Evolutionary conservation across 2,888 invertebrate species (phyloP), one percentile per base, ranked within the genome.

Genomic region (Quadriops clusia): DNA sequence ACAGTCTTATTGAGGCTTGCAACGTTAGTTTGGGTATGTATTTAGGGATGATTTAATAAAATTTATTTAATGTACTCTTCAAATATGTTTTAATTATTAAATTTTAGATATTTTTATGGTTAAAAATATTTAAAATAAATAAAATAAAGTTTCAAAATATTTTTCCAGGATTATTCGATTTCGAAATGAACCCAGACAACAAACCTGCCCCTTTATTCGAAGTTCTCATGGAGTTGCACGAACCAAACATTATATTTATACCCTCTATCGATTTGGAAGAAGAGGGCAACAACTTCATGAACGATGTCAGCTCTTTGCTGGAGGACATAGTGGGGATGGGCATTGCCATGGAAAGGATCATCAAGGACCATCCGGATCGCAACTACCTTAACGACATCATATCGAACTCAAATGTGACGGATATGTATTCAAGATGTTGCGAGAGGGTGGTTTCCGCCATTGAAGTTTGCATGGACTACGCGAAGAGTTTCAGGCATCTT

Each of bases 271-370:
- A 83, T 36, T 48, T 71, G 27, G 72, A 74, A 12, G 68, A 74
- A 45, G 53, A 68, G 1, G n/a, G n/a, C n/a, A 71, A 68, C 22
- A 79, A 82, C 5, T 75, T 90, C 39, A 71, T 74, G 23, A 66
- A 66, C 30, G 68, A 77, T 14, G 61, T 87, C 13, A 73, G 73
- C 44, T 67, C 68, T 10, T 67, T 90, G 45, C 64, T 89, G 45
- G 72, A 79, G 29, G 84, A 87, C 45, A 77, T 86, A 50, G 77
- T 77, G 51, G 66, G 73, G 26, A 84, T 86, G 67, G 72, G 78
- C 8, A 70, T 73, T 4, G 58, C 82, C 27, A 72, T 90, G 45
- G 68, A 72, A 1, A 68, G 85, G 30, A n/a, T n/a, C n/a, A n/a
- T n/a, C n/a, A n/a, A n/a, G n/a, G n/a, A n/a, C n/a, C 22, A 31